Base-by-base conservation (phyloP, 2,113 vertebrate genomes). In the Callorhinus ursinus region DNA sequence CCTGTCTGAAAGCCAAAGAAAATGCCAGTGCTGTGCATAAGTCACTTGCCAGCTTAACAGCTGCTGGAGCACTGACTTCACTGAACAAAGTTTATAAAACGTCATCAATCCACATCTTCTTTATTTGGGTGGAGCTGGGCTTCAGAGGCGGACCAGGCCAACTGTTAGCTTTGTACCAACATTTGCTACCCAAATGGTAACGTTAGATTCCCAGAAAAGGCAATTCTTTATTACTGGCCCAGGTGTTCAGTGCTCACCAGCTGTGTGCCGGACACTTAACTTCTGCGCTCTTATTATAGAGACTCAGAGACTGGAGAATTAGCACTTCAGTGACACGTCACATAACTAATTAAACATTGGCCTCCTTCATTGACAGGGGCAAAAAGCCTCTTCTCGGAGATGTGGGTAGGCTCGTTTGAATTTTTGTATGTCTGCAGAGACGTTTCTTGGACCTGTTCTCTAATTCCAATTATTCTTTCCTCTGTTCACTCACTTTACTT, bases 1-100 rank as follows among this genome's bases (percentile, higher is more conserved):
- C 53, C 55, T 81, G 74, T 95, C 49, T 39, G 22, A 87, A 90
- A 92, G 93, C 96, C 94, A 97, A 53, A 97, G 83, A 97, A 84
- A 88, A 89, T 67, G 55, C 39, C 93, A 53, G 36, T 61, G 63
- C 61, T 14, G 7, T 0, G 5, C 53, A 12, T 33, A 69, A 67
- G 77, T 87, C 74, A 67, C 63, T 95, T 2, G 10, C 33, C 69
- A 86, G 84, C 82, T 31, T 72, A 81, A 19, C 90, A 88, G 91
- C 91, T 95, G 77, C 69, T 59, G 46, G 79, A 96, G 67, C 57
- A 31, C 36, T 18, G 18, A 77, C 46, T 63, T 31, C 9, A 15
- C 55, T 91, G 79, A 80, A 28, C 63, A n/a, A 42, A 77, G 61
- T 92, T 84, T n/a, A 39, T 42, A 55, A 31, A 83, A 28, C 69